Evolutionary conservation across 2,888 invertebrate species (phyloP).

Genomic region (Pristionchus mayeri): DNA sequence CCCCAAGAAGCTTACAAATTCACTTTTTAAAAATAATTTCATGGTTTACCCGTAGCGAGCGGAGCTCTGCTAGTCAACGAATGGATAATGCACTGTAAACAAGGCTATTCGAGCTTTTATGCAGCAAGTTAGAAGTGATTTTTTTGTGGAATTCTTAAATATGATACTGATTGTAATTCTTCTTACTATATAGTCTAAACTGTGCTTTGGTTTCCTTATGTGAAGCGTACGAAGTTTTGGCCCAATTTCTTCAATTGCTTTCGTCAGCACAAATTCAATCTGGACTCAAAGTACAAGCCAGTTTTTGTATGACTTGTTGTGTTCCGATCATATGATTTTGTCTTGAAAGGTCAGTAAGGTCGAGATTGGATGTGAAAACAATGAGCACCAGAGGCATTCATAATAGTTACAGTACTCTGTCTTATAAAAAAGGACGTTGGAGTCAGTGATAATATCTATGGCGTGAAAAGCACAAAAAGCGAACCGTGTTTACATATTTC

Average conservation of each 20-base stretch:
- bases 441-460: too few species aligned
- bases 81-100: constrained; percentile 22
- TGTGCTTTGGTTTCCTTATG: neutral
- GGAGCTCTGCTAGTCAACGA: too few species aligned
- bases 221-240: constrained; percentile 30
- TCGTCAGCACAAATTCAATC: constrained; percentile 37
- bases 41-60: too few species aligned
- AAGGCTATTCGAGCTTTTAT: neutral
- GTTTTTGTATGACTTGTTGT: neutral
- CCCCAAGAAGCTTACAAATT: too few species aligned
- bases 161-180: neutral
- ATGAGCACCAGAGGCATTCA: neutral
- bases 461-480: neutral
- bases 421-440: too few species aligned
- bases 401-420: neutral
- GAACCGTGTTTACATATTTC: neutral
- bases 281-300: constrained; percentile 13
- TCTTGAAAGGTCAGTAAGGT: neutral
- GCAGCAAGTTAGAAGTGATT: neutral
- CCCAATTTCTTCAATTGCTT: constrained; percentile 24
- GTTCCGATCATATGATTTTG: constrained; percentile 28
- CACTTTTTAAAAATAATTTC: too few species aligned
- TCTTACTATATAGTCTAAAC: neutral
- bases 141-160: too few species aligned
- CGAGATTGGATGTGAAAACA: neutral